A percentile compares a stretch with the other conserved stretches of the same genome.
phyloP scores from a whole-genome alignment of 2,888 invertebrate species.

The Meloe dianella region DNA sequence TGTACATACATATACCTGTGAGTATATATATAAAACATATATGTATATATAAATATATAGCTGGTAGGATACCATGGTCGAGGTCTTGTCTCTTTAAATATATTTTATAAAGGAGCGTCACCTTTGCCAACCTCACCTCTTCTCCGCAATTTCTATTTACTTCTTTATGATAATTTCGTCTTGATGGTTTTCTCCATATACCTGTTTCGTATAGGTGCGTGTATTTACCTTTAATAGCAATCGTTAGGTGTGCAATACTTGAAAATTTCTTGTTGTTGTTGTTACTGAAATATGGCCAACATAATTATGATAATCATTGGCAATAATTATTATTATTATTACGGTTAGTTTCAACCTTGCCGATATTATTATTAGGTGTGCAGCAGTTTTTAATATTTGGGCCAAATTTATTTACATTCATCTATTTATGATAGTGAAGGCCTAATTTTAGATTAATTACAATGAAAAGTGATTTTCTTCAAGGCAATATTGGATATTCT shows the following conservation, averaged over 20 bases:
- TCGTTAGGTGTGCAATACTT: neutral
- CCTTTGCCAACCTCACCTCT: neutral
- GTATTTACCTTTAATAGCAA: neutral
- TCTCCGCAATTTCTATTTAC: neutral
- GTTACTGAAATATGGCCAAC: neutral
- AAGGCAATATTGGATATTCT: neutral
- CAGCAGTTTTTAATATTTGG: neutral
- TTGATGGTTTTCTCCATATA: neutral
- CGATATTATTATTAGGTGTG: neutral
- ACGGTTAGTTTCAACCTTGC: neutral
- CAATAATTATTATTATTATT: neutral
- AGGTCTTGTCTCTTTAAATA: neutral
- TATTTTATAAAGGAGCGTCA: neutral
- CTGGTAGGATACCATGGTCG: neutral
- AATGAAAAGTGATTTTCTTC: neutral
- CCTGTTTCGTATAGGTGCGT: neutral
- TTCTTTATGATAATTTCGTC: neutral
- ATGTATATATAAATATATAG: neutral
- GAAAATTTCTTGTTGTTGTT: no score
- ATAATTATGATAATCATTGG: no score
- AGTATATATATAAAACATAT: neutral
- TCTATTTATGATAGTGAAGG: neutral
- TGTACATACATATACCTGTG: neutral
- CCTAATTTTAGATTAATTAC: neutral
- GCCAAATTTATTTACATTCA: neutral